A percentile compares a stretch with the other conserved stretches of the same genome.
Conservation (phyloP, 1,140 invertebrate species). For the Eriosoma lanigerum region DNA sequence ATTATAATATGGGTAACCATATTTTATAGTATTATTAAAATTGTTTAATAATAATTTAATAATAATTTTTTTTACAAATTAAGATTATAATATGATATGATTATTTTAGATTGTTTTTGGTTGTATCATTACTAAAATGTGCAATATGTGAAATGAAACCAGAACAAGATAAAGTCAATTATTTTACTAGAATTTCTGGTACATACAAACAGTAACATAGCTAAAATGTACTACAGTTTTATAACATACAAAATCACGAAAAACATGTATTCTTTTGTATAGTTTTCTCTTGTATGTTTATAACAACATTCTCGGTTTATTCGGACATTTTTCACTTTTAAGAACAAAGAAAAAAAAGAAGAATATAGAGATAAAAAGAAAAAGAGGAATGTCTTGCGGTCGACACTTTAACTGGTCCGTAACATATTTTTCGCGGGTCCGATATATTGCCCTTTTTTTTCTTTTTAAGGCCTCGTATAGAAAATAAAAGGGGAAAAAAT, state of each 20-base stretch:
- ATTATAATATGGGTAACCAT: too few species aligned
- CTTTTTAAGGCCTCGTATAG: neutral
- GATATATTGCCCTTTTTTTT: conserved; percentile 22
- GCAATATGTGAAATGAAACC: too few species aligned
- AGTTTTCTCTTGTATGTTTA: neutral
- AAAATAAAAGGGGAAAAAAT: conserved; percentile 26
- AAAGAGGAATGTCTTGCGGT: conserved; percentile 45
- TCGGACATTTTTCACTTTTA: conserved; percentile 34
- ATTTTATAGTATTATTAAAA: too few species aligned
- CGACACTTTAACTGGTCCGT: conserved; percentile 46
- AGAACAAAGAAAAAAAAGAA: conserved; percentile 39
- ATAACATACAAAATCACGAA: neutral
- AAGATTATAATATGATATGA: too few species aligned
- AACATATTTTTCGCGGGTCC: conserved; percentile 47
- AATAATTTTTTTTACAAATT: too few species aligned
- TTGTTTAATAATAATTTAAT: too few species aligned
- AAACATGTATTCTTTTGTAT: conserved; percentile 8
- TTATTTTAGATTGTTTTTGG: too few species aligned
- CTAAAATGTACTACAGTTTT: neutral
- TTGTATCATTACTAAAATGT: too few species aligned
- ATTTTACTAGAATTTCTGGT: too few species aligned
- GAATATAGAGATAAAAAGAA: conserved; percentile 26
- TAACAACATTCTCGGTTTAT: neutral
- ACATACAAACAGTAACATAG: neutral
- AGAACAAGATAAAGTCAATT: too few species aligned